Evolutionary conservation across 2,797 vertebrate species (phyloP).

Genomic region (Pachyuromys duprasi): DNA sequence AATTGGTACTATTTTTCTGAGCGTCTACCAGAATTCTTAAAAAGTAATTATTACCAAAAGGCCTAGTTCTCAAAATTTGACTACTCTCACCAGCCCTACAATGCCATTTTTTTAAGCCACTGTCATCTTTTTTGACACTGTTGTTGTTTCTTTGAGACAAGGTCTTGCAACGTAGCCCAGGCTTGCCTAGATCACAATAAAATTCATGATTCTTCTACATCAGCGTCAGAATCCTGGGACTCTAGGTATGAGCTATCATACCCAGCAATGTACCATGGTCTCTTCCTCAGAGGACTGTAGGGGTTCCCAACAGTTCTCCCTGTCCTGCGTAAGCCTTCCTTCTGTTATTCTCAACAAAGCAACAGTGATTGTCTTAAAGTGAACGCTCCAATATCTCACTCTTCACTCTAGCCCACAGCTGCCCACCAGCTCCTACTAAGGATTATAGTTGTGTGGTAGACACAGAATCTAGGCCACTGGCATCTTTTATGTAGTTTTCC

Average conservation of each 20-base stretch:
- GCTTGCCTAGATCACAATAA: not conserved
- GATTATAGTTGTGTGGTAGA: not conserved
- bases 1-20: not conserved
- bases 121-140: not conserved
- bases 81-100: not conserved
- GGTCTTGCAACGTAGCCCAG: not conserved
- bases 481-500: not conserved
- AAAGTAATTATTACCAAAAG: not conserved
- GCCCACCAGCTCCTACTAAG: not conserved
- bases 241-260: not conserved
- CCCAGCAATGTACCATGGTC: not conserved
- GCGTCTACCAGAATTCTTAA: not conserved
- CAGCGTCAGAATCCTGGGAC: not conserved
- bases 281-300: not conserved
- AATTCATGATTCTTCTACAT: not conserved
- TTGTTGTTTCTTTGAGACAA: not conserved
- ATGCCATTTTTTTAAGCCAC: not conserved
- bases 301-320: not conserved
- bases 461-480: not conserved
- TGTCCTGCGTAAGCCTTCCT: not conserved
- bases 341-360: not conserved
- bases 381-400: not conserved
- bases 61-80: not conserved
- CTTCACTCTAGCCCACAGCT: not conserved
- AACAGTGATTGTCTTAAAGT: not conserved